Evolutionary conservation across 2,888 invertebrate species (phyloP), one percentile per base, ranked within the genome.

Genomic region (Meandrusa payeni): DNA sequence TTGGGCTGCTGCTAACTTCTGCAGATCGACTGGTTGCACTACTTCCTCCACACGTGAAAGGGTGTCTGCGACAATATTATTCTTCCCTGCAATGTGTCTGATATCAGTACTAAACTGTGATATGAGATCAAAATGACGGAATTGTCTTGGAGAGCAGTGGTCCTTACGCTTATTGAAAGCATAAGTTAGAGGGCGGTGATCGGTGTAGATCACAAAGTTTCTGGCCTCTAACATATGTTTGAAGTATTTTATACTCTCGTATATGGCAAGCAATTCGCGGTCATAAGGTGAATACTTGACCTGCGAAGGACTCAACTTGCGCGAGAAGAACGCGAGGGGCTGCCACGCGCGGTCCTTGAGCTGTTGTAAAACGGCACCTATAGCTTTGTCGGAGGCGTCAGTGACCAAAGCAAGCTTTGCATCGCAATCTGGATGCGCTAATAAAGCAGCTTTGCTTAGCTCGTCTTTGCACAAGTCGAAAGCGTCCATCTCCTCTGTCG

Each of bases 351-450:
- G 37, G 5, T 55, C 34, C 2, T 51, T 40, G 0, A 41, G 51
- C 50, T 75, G 70, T 39, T 75, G 63, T 7, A 76, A 24, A 0
- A 52, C 60, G 1, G 63, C 68, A 3, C 71, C 74, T 2, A 70
- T 53, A 2, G 70, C 58, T 2, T 12, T 37, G 26, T 69, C 61
- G 0, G 70, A 75, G 1, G 73, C 75, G 44, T 73, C 67, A 0
- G 51, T 52, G 1, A 54, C 44, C 2, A 70, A 5, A 6, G 57
- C 46, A 2, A 69, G 31, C 9, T 45, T 19, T 0, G 61, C 58
- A 12, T 52, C 28, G 1, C 41, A 10, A 4, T 41, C 42, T 2
- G 65, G 68, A 28, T 66, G 60, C 0, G 55, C 53, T 2, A 69
- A 39, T 0, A 61, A 34, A 0, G 63, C 50, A 2, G 60, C 59